These are phyloP conservation scores for Xiphophorus birchmanni DNA, from an alignment of 2,797 vertebrate species.

Conservation along the genomic window DNA sequence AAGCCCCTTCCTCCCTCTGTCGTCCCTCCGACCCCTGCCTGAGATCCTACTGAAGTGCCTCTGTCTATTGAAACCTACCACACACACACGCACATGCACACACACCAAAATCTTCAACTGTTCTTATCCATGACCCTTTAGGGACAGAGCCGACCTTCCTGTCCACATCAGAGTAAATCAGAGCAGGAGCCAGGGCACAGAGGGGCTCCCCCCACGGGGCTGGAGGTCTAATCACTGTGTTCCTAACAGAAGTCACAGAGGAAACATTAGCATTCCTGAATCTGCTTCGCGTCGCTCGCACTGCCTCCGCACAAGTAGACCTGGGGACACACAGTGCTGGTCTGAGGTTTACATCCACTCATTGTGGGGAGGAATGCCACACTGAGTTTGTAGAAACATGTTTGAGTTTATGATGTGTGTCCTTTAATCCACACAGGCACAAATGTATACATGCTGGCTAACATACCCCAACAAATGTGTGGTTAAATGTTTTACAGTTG, in stretches of 20 bases:
- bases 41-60: conserved; percentile 49
- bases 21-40: conserved; percentile 51
- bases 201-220: conserved; percentile 80
- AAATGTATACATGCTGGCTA: not conserved
- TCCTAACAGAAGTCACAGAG: conserved; percentile 76
- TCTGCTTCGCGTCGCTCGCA: conserved; percentile 58
- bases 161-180: conserved; percentile 84
- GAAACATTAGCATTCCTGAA: conserved; percentile 83
- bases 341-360: not conserved
- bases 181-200: conserved; percentile 56
- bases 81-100: conserved; percentile 32
- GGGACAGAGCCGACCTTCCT: conserved; percentile 79
- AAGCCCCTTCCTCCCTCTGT: conserved; percentile 68
- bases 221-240: conserved; percentile 82
- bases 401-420: not conserved
- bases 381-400: not conserved
- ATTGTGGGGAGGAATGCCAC: not conserved
- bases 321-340: conserved; percentile 31
- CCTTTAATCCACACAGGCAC: not conserved
- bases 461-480: not conserved
- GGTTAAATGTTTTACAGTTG: not conserved
- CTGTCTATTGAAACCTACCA: conserved; percentile 27
- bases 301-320: conserved; percentile 19
- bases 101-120: conserved; percentile 31
- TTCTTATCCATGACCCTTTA: conserved; percentile 61